These are phyloP conservation scores for Drosophila nigromelanica DNA, from an alignment of 1,140 invertebrate species.

Conservation along the genomic window DNA sequence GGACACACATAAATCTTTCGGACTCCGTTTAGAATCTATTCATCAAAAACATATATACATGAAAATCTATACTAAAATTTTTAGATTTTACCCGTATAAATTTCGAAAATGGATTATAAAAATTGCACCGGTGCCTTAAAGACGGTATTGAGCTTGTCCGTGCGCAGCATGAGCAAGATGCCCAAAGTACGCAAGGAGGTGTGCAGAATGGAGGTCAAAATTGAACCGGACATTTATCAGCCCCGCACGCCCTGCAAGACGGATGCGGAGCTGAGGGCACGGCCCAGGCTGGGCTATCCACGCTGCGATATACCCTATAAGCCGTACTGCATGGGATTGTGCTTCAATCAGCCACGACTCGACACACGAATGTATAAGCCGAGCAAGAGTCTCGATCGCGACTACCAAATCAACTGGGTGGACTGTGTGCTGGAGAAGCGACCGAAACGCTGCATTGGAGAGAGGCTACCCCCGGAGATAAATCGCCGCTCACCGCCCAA, in stretches of 20 bases:
- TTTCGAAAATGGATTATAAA: too few relatives aligned
- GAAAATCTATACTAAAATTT: too few relatives aligned
- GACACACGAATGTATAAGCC: constrained; percentile 20
- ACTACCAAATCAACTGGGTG: constrained; percentile 30
- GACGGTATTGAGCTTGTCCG: too few relatives aligned
- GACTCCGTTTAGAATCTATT: too few relatives aligned
- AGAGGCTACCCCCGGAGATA: background rate
- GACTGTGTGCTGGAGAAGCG: constrained; percentile 13
- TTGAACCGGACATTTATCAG: background rate
- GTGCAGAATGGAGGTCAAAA: background rate
- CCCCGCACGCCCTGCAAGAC: constrained; percentile 13
- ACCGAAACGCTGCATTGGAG: background rate
- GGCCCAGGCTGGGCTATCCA: background rate
- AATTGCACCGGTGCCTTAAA: too few relatives aligned
- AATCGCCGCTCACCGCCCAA: background rate
- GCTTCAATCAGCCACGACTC: background rate
- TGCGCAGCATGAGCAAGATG: too few relatives aligned
- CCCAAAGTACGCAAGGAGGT: too few relatives aligned
- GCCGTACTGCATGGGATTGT: constrained; percentile 16
- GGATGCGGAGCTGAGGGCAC: constrained; percentile 20
- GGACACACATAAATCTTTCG: too few relatives aligned
- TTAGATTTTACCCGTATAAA: too few relatives aligned
- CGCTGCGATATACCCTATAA: constrained; percentile 17
- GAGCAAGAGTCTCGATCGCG: constrained; percentile 29
- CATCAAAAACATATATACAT: too few relatives aligned